Evolutionary conservation across 1,140 invertebrate species (phyloP), one percentile per base, ranked within the genome.

Genomic region (Tachypleus tridentatus): DNA sequence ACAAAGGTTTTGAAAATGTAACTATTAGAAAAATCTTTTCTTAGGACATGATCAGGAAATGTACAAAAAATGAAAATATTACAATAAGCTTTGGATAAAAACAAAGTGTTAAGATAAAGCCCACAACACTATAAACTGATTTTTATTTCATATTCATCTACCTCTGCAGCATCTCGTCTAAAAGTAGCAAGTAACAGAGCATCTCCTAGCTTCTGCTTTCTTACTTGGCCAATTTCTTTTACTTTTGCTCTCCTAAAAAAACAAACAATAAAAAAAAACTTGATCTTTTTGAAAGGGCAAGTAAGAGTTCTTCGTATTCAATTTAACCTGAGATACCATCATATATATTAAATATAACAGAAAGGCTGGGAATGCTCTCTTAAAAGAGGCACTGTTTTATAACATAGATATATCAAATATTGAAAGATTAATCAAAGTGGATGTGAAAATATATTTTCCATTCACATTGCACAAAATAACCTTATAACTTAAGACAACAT

Each of bases 181-280:
- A 98, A 97, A 75, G 94, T 89, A 3, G 89, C 88, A 71, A 94
- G 87, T 4, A 93, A 77, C 9, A 93, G 77, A 5, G 86, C 84
- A 69, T 93, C 88, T 29, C 85, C 83, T 3, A 98, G 77, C 59
- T 83, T 82, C 57, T 80, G 79, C 64, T 83, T 81, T 51, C 85
- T 81, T 1, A 78, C 76, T 0, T 77, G 78, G 70, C 86, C 86
- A 9, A 88, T 72, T 77, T 78, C 86, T 82, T 66, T 87, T 52
- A 88, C 85, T 74, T 85, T 84, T 63, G 81, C 79, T 67, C 91
- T 79, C 70, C 87, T 74, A 73, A 63, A 67, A n/a, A 72, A 29
- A 29, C 29, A 29, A 29, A 29, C 29, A 49, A 48, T 67, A 61
- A 61, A 49, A 57, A 50, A 29, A 29, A 1, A 29, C 29, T 29